A percentile compares a stretch with the other conserved stretches of the same genome.
Conservation (phyloP, 2,797 vertebrate genomes). For the Poecilia picta region DNA sequence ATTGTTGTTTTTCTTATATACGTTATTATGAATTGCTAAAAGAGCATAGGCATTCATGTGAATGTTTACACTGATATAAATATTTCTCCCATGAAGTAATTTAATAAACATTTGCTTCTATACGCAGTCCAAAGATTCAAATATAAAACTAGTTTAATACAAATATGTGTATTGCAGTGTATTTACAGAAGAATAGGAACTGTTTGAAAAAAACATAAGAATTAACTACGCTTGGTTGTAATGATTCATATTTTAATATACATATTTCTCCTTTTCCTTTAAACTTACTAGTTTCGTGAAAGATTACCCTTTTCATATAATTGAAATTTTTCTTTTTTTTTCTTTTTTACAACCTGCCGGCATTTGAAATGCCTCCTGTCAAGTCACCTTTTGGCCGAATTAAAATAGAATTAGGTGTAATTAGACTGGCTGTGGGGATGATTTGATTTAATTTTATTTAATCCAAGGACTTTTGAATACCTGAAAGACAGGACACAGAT, state of each 20-base stretch:
- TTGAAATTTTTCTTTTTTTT: conserved; percentile 65
- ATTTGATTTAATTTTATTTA: conserved; percentile 80
- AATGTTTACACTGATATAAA: not conserved
- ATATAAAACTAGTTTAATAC: not conserved
- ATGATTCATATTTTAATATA: not conserved
- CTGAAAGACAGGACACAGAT: conserved; percentile 77
- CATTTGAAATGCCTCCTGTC: conserved; percentile 65
- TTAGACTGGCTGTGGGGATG: conserved; percentile 78
- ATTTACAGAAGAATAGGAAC: not conserved
- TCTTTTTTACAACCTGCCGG: conserved; percentile 34
- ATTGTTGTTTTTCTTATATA: not conserved
- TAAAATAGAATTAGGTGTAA: conserved; percentile 81
- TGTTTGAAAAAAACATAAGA: not conserved
- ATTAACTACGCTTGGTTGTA: not conserved
- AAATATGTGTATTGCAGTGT: not conserved
- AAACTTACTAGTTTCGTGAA: conserved; percentile 33
- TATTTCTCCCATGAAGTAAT: not conserved
- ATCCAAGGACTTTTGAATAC: conserved; percentile 74
- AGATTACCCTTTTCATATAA: conserved; percentile 53
- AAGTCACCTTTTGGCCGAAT: conserved; percentile 78
- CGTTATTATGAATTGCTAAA: not conserved
- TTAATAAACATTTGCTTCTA: not conserved
- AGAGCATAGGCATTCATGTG: not conserved
- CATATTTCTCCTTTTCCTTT: not conserved
- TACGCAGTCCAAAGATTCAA: not conserved